Evolutionary conservation across 2,888 invertebrate genomes (phyloP).

Genomic region (Megaustenia siamemsis): DNA sequence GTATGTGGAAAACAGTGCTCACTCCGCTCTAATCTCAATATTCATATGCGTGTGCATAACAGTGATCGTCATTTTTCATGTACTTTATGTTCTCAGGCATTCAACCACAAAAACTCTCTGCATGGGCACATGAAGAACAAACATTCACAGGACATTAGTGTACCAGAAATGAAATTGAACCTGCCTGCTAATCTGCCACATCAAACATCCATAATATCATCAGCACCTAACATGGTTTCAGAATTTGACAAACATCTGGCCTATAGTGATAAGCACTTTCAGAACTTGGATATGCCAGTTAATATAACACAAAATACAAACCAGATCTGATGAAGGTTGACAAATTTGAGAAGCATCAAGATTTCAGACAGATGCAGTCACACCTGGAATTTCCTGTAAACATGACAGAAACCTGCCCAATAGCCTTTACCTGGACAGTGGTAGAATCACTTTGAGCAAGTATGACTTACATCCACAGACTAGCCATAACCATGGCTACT

Average conservation of each 20-base stretch:
- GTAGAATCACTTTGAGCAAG: constrained; percentile 11
- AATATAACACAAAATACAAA: background rate
- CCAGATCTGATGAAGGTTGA: constrained; percentile 12
- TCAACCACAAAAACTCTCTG: constrained; percentile 51
- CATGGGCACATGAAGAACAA: constrained; percentile 49
- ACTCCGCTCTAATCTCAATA: constrained; percentile 45
- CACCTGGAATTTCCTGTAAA: constrained; percentile 7
- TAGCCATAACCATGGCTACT: constrained; percentile 12
- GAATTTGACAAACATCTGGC: constrained; percentile 9
- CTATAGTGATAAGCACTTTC: background rate
- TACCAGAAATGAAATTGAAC: background rate
- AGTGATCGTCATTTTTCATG: constrained; percentile 37
- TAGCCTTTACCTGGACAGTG: background rate
- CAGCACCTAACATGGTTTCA: background rate
- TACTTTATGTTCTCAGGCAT: constrained; percentile 41
- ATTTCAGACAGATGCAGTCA: background rate
- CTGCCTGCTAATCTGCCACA: background rate
- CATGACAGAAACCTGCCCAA: background rate
- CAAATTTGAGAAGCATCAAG: background rate
- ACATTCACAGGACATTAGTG: constrained; percentile 34
- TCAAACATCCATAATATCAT: background rate
- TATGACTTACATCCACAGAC: constrained; percentile 1
- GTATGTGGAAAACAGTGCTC: constrained; percentile 52
- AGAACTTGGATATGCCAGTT: constrained; percentile 7
- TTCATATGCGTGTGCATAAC: constrained; percentile 51